Percentiles rank a stretch among this genome's conserved stretches.
Evolutionary conservation across 2,113 vertebrate genomes (phyloP).

Genomic region (Syngnathus floridae): DNA sequence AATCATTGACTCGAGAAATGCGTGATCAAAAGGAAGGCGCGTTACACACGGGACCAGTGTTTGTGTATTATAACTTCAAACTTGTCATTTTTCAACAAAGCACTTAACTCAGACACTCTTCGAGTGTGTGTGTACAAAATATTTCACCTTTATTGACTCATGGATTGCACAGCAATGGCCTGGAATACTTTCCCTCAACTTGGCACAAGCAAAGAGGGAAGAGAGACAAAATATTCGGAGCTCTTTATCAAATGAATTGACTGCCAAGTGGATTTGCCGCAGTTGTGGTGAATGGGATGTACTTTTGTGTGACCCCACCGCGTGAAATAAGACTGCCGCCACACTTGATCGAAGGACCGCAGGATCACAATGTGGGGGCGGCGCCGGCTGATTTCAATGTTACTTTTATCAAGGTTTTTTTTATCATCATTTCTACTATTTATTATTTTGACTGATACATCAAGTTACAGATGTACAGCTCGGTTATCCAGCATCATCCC

Average conservation of each 20-base stretch:
- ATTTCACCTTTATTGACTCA: constrained; percentile 21
- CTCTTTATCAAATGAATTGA: constrained; percentile 39
- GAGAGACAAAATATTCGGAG: constrained; percentile 38
- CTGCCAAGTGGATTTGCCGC: constrained; percentile 51
- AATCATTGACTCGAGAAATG: constrained; percentile 74
- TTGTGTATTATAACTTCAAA: constrained; percentile 56
- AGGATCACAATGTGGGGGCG: constrained; percentile 33
- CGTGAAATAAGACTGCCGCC: constrained; percentile 50
- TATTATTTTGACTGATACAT: constrained; percentile 58
- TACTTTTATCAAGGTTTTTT: constrained; percentile 49
- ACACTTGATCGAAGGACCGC: constrained; percentile 37
- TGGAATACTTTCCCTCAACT: constrained; percentile 40
- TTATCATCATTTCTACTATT: constrained; percentile 66
- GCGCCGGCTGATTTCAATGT: constrained; percentile 38
- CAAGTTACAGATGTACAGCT: constrained; percentile 28
- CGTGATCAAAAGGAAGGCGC: constrained; percentile 41
- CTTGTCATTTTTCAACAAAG: constrained; percentile 57
- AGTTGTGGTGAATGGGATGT: constrained; percentile 33
- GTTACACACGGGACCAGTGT: constrained; percentile 25
- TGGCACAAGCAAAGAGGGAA: constrained; percentile 17
- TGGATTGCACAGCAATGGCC: constrained; percentile 28
- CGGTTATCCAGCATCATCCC: constrained; percentile 6
- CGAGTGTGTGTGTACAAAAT: constrained; percentile 40
- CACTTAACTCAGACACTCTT: constrained; percentile 34
- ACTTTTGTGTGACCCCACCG: constrained; percentile 46